Evolutionary conservation across 1,140 invertebrate genomes (phyloP), one percentile per base, ranked within the genome.

Genomic region (Bombus huntii): DNA sequence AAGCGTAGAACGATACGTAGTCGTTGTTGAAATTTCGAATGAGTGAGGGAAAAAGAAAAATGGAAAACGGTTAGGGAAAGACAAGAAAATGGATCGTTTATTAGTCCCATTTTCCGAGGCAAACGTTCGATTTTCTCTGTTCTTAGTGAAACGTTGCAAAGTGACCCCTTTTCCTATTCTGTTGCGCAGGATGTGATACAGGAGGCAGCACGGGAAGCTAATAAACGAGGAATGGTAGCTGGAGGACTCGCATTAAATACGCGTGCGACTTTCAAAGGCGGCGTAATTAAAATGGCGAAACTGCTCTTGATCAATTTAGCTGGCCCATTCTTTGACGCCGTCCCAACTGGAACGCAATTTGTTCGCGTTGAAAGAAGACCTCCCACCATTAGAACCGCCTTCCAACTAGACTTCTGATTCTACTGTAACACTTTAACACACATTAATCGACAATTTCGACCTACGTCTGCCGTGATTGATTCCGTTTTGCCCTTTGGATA

Each of bases 241-340:
- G 31, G 9, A 13, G 39, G 47, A 57, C 44, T 47, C 13, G 76
- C 68, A n/a, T 72, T 84, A 79, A 84, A 47, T 65, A 80, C 76
- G 75, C 82, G 76, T 47, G 44, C 76, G 4, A 22, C 66, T 79
- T 72, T 85, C 59, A 71, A 79, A 85, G 76, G 53, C 37, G 12
- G 3, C 37, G 76, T 80, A 79, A 80, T 85, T 80, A 72, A 85
- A 80, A 84, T 22, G 47, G 83, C 68, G 75, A 84, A 80, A 85
- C 83, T 47, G 31, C 76, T 47, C 76, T 79, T 72, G 83, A 85
- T 85, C 53, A 80, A 80, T 80, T 85, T 85, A 79, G 28, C 76
- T n/a, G 6, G 39, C 0, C 22, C 39, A 62, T 72, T 72, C 83
- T 79, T 80, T 80, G 83, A 85, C 39, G 68, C n/a, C 3, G 39